phyloP scores from a whole-genome alignment of 2,797 vertebrate species.

The Sternarchorhynchus goeldii region DNA sequence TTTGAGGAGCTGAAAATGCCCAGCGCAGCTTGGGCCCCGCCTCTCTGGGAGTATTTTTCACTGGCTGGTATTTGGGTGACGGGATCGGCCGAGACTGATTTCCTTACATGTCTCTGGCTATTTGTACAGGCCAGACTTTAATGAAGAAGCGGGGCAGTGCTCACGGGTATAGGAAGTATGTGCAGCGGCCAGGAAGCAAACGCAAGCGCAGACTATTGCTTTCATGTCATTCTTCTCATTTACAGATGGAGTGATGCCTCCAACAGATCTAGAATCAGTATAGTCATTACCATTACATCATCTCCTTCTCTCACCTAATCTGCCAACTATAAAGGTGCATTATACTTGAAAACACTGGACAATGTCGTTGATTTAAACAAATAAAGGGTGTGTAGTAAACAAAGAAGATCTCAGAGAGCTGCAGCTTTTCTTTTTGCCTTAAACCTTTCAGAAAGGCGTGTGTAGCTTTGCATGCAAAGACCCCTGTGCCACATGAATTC shows the following conservation, averaged over 20 bases:
- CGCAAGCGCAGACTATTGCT: constrained; percentile 13
- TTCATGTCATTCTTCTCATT: not conserved
- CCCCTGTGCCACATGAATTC: too few relatives aligned
- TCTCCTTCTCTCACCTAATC: not conserved
- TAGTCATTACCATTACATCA: not conserved
- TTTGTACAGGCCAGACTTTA: constrained; percentile 55
- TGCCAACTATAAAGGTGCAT: not conserved
- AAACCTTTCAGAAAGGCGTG: too few relatives aligned
- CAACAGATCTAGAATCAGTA: not conserved
- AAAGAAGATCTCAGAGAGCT: not conserved
- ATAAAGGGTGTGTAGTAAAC: too few relatives aligned
- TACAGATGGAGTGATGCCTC: constrained; percentile 3
- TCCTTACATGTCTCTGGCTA: constrained; percentile 47
- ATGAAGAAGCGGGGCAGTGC: constrained; percentile 58
- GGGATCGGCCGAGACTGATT: constrained; percentile 62
- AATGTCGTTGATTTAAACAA: not conserved
- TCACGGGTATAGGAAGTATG: constrained; percentile 51
- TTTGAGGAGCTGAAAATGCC: constrained; percentile 71
- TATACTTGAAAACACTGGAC: not conserved
- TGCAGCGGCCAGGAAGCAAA: constrained; percentile 42
- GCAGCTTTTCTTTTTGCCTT: not conserved
- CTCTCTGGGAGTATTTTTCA: constrained; percentile 71
- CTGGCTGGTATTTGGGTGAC: constrained; percentile 73
- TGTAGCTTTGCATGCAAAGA: too few relatives aligned
- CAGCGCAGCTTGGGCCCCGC: constrained; percentile 70